Percentiles rank a stretch among this genome's conserved stretches.
Evolutionary conservation across 2,888 invertebrate genomes (phyloP).

Genomic region (Drosophila macrospina): DNA sequence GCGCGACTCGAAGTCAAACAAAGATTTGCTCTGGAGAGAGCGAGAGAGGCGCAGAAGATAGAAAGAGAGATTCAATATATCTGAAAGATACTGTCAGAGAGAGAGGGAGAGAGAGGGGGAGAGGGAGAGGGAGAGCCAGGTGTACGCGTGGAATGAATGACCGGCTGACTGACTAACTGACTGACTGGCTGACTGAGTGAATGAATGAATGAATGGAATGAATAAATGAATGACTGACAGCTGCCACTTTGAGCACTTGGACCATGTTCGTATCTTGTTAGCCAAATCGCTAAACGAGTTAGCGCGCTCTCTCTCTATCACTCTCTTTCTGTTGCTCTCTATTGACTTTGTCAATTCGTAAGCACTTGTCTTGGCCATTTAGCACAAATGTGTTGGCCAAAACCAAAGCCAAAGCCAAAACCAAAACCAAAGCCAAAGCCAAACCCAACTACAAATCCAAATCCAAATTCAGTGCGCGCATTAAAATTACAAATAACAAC

Average conservation of each 20-base stretch:
- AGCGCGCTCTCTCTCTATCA: constrained; percentile 1
- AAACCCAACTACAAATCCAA: constrained; percentile 34
- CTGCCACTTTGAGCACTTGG: constrained; percentile 44
- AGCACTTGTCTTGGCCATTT: constrained; percentile 63
- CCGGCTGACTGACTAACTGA: constrained; percentile 44
- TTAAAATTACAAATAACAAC: constrained; percentile 29
- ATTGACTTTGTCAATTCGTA: constrained; percentile 66
- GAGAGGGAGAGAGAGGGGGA: background rate
- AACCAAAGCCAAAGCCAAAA: constrained; percentile 22
- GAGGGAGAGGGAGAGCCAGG: constrained; percentile 4
- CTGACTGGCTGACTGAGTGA: constrained; percentile 32
- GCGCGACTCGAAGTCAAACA: constrained; percentile 50
- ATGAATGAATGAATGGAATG: constrained; percentile 14
- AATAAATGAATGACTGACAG: constrained; percentile 49
- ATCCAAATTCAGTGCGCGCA: constrained; percentile 26
- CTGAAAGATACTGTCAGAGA: background rate
- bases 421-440: constrained; percentile 1
- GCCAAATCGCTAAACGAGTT: constrained; percentile 42
- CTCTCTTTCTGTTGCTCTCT: constrained; percentile 9
- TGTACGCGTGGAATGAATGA: constrained; percentile 35
- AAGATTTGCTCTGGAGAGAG: constrained; percentile 47
- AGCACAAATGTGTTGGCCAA: constrained; percentile 55
- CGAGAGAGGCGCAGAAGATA: too few species aligned
- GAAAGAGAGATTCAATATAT: constrained; percentile 2
- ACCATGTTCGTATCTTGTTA: constrained; percentile 33